Evolutionary conservation across 2,888 invertebrate species (phyloP).

Genomic region (Alviniconcha strummeri): DNA sequence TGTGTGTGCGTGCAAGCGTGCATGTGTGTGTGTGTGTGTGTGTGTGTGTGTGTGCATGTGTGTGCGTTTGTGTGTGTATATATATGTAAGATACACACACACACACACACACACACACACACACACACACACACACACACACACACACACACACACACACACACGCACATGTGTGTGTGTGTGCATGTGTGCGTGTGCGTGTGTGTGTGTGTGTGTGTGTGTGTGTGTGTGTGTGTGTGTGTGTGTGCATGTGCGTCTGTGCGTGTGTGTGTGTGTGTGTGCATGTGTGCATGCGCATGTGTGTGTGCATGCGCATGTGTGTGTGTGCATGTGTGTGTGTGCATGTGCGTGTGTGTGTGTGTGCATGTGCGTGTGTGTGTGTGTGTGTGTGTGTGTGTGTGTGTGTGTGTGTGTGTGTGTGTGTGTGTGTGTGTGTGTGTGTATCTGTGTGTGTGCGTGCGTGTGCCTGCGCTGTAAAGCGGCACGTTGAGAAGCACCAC

Average conservation of each 20-base stretch:
- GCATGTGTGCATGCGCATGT: background rate
- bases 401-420: background rate
- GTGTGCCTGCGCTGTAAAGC: too few relatives aligned
- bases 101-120: slow-evolving; percentile 17
- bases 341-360: background rate
- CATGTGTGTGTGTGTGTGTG: too few relatives aligned
- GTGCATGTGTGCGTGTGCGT: too few relatives aligned
- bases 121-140: slow-evolving; percentile 4
- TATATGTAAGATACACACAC: slow-evolving; percentile 8
- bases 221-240: background rate
- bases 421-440: background rate
- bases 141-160: slow-evolving; percentile 10
- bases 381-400: too few relatives aligned
- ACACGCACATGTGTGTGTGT: background rate
- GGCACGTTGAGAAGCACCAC: too few relatives aligned
- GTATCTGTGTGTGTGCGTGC: background rate
- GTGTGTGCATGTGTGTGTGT: background rate
- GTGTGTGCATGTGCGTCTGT: background rate
- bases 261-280: background rate
- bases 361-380: background rate
- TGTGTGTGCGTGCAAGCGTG: too few relatives aligned
- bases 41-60: background rate
- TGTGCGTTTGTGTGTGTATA: background rate
- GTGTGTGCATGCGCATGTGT: background rate
- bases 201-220: too few relatives aligned